Conservation (phyloP, 2,113 vertebrate genomes). For the Actinemys pallida region DNA sequence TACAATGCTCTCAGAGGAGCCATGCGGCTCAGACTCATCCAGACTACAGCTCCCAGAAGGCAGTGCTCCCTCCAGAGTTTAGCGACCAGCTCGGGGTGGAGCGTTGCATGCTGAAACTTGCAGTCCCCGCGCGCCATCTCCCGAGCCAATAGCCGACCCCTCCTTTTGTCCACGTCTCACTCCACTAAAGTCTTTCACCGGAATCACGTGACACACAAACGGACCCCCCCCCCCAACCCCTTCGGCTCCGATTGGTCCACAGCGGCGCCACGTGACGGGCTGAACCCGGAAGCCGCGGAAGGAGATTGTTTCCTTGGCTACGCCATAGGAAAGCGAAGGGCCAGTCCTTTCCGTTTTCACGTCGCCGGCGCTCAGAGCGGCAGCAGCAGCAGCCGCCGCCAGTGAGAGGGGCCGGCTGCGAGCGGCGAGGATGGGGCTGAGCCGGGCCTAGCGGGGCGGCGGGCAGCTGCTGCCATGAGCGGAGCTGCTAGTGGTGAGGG, state of each 20-base stretch:
- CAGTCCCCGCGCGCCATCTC: background rate
- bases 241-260: background rate
- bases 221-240: too few relatives aligned
- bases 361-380: background rate
- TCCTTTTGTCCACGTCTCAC: constrained; percentile 70
- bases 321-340: constrained; percentile 75
- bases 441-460: constrained; percentile 65
- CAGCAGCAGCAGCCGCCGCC: background rate
- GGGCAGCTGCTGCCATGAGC: constrained; percentile 74
- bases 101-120: constrained; percentile 11
- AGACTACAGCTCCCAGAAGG: background rate
- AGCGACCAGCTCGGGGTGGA: accelerated
- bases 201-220: background rate
- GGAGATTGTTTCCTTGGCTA: constrained; percentile 81
- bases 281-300: constrained; percentile 63
- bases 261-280: background rate
- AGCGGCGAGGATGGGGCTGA: constrained; percentile 59
- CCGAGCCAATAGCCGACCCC: background rate
- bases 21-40: background rate
- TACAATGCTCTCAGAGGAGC: background rate
- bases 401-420: constrained; percentile 56
- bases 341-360: constrained; percentile 36
- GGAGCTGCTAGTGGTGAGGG: constrained; percentile 57
- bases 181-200: background rate
- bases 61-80: accelerated